A percentile compares a stretch with the other conserved stretches of the same genome.
phyloP scores from a whole-genome alignment of 64 coral and sea anemone genomes.

The Cladopsammia gracilis region DNA sequence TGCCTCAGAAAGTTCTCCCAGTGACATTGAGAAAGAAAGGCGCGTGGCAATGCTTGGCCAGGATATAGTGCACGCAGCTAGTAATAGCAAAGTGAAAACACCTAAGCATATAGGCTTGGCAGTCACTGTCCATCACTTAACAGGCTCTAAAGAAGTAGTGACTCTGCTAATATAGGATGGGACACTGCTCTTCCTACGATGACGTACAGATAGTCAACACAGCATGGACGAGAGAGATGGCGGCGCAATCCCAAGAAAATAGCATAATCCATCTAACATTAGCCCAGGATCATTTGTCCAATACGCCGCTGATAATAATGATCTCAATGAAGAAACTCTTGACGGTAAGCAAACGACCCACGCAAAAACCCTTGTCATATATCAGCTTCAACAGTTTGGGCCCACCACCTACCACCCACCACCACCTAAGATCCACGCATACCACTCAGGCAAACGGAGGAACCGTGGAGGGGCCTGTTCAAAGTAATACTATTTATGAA shows the following conservation, averaged over 20 bases:
- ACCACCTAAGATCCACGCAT: neutral
- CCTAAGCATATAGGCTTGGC: too few relatives aligned
- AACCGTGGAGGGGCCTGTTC: neutral
- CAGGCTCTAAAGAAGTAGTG: slow-evolving; percentile 1
- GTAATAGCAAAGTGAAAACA: neutral
- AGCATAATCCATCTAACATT: neutral
- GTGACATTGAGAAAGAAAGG: too few relatives aligned
- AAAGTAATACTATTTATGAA: neutral
- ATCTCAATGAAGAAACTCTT: neutral
- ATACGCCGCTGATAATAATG: neutral
- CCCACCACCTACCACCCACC: too few relatives aligned
- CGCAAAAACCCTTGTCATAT: neutral
- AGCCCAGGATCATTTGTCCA: neutral
- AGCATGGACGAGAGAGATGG: neutral
- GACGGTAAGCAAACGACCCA: neutral
- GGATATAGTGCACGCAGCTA: neutral
- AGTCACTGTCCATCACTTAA: neutral
- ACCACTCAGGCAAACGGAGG: neutral
- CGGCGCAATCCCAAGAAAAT: neutral
- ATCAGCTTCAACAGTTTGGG: neutral
- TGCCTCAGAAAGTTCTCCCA: too few relatives aligned
- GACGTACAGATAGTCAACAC: too few relatives aligned
- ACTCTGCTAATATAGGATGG: neutral
- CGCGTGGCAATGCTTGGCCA: too few relatives aligned
- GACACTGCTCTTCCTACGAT: neutral